Evolutionary conservation across 2,113 vertebrate species (phyloP), one percentile per base, ranked within the genome.

Genomic region (Gavialis gangeticus): DNA sequence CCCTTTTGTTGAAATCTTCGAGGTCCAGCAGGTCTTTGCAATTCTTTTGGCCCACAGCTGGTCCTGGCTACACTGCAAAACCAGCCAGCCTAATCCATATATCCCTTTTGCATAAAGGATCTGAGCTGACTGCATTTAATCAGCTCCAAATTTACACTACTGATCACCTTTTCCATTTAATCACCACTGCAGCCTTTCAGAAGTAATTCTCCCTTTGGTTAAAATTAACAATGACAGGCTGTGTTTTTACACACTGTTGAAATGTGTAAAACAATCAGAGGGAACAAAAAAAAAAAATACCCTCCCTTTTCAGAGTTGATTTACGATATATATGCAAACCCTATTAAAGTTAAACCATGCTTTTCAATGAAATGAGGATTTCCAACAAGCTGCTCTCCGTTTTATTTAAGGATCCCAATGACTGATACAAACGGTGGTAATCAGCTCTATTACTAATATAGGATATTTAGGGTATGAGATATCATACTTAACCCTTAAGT

Each of bases 291-390:
- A 94, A 95, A 93, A 91, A 92, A 13, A 89, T 85, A 66, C 86
- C 66, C 88, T 97, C 92, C 88, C 92, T 94, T 96, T 95, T 78
- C 94, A 69, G 89, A 82, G 83, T 93, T 95, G 97, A 97, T 97
- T 97, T 97, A 94, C 76, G 87, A 96, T 97, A 91, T 95, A 82
- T 97, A 89, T 95, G 94, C 95, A 96, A 96, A 97, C 91, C 96
- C 93, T 95, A 87, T 95, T 96, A 94, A 97, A 96, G 96, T 97
- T 97, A 97, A 97, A 97, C 96, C 95, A 92, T 93, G 94, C 93
- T 98, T 96, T 97, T 97, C 96, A 94, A 25, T 89, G 93, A 97
- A 96, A 97, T 94, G 91, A 95, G 94, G 94, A 95, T 94, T 97
- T 94, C 88, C 87, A 96, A 88, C 89, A 91, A 93, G 86, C 54